Base-by-base conservation (phyloP, 2,888 invertebrate genomes). In the Rhagonycha fulva region DNA sequence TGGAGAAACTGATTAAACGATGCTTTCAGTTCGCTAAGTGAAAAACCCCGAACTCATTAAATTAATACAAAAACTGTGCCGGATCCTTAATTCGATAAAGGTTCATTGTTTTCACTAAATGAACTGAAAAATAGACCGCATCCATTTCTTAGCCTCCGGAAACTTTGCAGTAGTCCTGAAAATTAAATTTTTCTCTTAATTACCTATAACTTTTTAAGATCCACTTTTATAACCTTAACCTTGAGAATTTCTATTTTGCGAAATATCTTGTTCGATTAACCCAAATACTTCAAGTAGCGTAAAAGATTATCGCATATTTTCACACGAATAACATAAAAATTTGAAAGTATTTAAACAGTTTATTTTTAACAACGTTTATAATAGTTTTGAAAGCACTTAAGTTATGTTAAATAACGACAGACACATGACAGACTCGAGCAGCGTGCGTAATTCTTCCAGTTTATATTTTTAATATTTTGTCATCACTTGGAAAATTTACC, bases 311-410 rank as follows among this genome's bases (percentile, higher is more conserved):
- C n/a, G 47, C n/a, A 47, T 47, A 47, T 47, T 47, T 47, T 47
- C 47, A n/a, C n/a, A 47, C n/a, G 47, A 47, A n/a, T n/a, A n/a
- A 47, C 9, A 47, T 32, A 12, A n/a, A 47, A 47, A n/a, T 47
- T 47, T 47, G 5, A 47, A 47, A 47, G 47, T 47, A 47, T 47
- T 47, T 12, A 7, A 47, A 66, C 26, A 26, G 24, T 23, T 19
- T 66, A 66, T 66, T 66, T 66, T 66, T 66, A 66, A 19, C 63
- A 14, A n/a, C 12, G 63, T 66, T 66, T 66, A 66, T 66, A 66
- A 24, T 24, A 66, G 63, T 66, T 66, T 66, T 66, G 23, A 66
- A 66, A 66, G 63, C 63, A 66, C 63, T 66, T 66, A 24, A 66
- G 63, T 26, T 23, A 66, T 66, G 63, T 66, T 66, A 66, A 66